Base-by-base conservation (phyloP, 2,888 invertebrate genomes). In the Seira musarum region DNA sequence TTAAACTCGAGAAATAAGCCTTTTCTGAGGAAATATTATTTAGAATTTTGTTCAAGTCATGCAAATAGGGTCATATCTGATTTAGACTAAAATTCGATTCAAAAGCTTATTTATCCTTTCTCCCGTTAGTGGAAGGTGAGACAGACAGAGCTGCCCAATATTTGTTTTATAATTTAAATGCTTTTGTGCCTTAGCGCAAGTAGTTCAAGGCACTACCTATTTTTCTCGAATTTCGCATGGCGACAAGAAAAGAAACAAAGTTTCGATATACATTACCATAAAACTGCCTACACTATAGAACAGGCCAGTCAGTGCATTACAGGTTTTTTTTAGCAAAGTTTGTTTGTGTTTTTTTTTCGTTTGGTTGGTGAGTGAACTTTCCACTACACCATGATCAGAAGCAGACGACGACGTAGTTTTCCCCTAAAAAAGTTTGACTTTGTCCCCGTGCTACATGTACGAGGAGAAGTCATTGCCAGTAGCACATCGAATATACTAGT, bases 361-460 rank as follows among this genome's bases (percentile, higher is more conserved):
- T 53, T 3, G n/a, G 53, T n/a, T 53, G 53, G 66, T 66, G 66
- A 66, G 66, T 66, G 66, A 66, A 66, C 66, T 66, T 40, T 66
- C 66, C 66, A 25, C 64, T 25, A 10, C 35, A 30, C 30, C 8
- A 30, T 30, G 40, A 66, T 66, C 17, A 66, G 3, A 66, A 35
- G n/a, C 66, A 68, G 53, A 53, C 53, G 53, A 53, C 53, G 53
- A 53, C 53, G 53, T 53, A 53, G 53, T 68, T 68, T 68, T 53
- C 53, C 68, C 30, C 30, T 5, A 30, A 68, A 73, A 53, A 80
- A 80, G 65, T 69, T 69, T 74, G 74, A 80, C 70, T 80, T 74
- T 80, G 80, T 74, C 80, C 80, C 80, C 74, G 80, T 74, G 74
- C 74, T 75, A 80, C 64, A 80, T 80, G 79, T 63, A 72, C 63